Conservation (phyloP, 2,113 vertebrate genomes). For the Malurus melanocephalus region DNA sequence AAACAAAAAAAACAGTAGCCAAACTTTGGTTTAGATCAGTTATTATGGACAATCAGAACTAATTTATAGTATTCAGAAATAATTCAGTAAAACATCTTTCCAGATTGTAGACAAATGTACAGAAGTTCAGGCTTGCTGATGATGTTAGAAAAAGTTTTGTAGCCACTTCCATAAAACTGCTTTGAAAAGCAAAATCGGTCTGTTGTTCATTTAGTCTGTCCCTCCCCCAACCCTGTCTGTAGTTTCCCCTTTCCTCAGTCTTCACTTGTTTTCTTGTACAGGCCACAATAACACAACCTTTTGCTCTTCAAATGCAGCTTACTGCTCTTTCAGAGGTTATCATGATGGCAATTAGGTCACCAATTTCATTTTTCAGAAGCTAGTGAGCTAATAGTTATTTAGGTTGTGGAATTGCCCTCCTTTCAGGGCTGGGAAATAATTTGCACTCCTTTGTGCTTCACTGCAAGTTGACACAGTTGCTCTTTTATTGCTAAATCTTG, state of each 20-base stretch:
- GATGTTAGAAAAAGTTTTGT: neutral
- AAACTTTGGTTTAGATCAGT: accelerated
- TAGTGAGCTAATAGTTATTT: neutral
- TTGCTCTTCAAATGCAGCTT: neutral
- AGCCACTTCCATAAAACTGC: neutral
- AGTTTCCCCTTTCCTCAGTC: neutral
- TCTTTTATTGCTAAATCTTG: conserved; percentile 50
- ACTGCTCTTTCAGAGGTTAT: neutral
- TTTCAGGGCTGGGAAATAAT: conserved; percentile 53
- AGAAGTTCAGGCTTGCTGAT: neutral
- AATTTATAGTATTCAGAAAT: neutral
- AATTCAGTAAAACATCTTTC: neutral
- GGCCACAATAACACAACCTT: neutral
- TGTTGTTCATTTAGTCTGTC: neutral
- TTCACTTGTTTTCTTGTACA: neutral
- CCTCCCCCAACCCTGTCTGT: neutral
- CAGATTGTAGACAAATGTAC: neutral
- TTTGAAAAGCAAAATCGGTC: neutral
- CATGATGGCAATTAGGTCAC: conserved; percentile 4
- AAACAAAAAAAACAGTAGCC: neutral
- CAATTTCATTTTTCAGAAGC: neutral
- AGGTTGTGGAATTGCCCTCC: conserved; percentile 8
- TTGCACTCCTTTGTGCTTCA: conserved; percentile 4
- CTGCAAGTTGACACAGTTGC: conserved; percentile 57
- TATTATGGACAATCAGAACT: neutral